Base-by-base conservation (phyloP, 2,113 vertebrate species). In the Tachysurus vachellii region DNA sequence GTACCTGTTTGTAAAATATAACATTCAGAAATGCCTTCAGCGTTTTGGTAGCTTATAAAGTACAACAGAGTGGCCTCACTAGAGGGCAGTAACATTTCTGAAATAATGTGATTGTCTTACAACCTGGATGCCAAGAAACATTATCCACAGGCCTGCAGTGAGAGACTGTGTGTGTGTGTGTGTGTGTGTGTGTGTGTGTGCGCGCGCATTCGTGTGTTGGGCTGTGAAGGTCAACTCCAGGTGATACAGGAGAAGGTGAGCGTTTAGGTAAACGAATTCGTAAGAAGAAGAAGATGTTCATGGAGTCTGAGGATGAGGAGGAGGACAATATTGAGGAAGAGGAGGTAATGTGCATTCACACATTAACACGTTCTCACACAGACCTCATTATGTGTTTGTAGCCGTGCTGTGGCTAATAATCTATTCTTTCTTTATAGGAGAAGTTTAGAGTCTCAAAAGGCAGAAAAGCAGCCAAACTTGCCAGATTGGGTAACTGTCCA, bases 251-350 rank as follows among this genome's bases (percentile, higher is more conserved):
- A 26, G 96, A 96, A 90, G 92, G 95, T 31, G 96, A 96, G 91
- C 93, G 94, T 86, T 93, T 96, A n/a, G 94, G 95, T 2, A 97
- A 96, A 91, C 95, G 96, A 44, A 94, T 97, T 57, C 92, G 96
- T 75, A 97, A 95, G 92, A 98, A 97, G 94, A 96, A 97, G 50
- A 97, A 95, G 89, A 94, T 97, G 92, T 96, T 96, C 81, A 95
- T 97, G 96, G 97, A 97, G 88, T 97, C 96, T 21, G 97, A 95
- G 59, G 96, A 97, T 28, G 97, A 97, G n/a, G 96, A 97, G 73
- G 96, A 96, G 87, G 95, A 96, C 26, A 94, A 96, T 50, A 95
- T 94, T 86, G 96, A 97, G 62, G 96, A 97, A 76, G 96, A 97
- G 93, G 96, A 96, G 94, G 92, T 92, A 54, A 82, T 3, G 2